A percentile compares a stretch with the other conserved stretches of the same genome.
These are phyloP conservation scores for Drosophila borealis DNA, from an alignment of 2,888 invertebrate genomes.

Conservation along the genomic window DNA sequence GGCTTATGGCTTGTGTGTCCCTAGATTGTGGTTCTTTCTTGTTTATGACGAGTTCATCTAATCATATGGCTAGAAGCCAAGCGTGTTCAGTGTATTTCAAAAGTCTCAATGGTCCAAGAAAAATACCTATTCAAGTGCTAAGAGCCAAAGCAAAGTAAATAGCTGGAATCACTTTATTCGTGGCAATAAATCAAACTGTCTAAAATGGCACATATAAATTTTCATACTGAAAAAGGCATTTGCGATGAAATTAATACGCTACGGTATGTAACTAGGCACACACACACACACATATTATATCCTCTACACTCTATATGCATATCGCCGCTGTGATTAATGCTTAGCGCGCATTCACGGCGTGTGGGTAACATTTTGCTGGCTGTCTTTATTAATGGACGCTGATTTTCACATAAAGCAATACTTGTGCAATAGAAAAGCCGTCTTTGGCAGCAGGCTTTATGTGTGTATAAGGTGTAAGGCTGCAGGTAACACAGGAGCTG, in stretches of 20 bases:
- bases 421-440: slow-evolving; percentile 35
- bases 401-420: slow-evolving; percentile 67
- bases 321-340: slow-evolving; percentile 68
- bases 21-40: too few relatives aligned
- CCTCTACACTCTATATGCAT: slow-evolving; percentile 30
- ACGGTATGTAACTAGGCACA: slow-evolving; percentile 21
- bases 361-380: slow-evolving; percentile 58
- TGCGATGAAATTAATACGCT: slow-evolving; percentile 68
- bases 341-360: slow-evolving; percentile 44
- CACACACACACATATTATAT: slow-evolving; percentile 19
- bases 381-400: slow-evolving; percentile 74
- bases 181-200: slow-evolving; percentile 68
- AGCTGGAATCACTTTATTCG: slow-evolving; percentile 24
- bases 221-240: slow-evolving; percentile 65
- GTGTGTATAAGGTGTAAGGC: slow-evolving; percentile 10
- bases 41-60: background rate
- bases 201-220: slow-evolving; percentile 65
- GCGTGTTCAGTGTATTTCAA: background rate
- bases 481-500: slow-evolving; percentile 5
- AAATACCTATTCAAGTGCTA: slow-evolving; percentile 30
- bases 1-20: too few relatives aligned
- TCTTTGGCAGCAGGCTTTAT: background rate
- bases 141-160: slow-evolving; percentile 4
- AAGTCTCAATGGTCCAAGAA: background rate
- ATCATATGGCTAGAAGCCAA: slow-evolving; percentile 14